Conservation (phyloP, 2,113 vertebrate species). For the Nerophis ophidion region DNA sequence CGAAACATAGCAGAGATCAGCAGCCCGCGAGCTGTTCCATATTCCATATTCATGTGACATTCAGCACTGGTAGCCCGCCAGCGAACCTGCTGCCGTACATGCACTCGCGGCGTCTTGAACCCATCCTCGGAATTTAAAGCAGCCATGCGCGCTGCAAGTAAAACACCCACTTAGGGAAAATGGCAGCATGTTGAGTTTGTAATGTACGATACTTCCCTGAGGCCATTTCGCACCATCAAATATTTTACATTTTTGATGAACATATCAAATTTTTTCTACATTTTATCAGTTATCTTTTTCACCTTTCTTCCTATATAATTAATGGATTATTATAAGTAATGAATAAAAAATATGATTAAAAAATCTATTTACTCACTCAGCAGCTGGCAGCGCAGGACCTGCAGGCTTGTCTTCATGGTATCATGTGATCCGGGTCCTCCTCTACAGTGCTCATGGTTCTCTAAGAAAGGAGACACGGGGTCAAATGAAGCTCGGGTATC, state of each 20-base stretch:
- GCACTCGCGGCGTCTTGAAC: slow-evolving; percentile 18
- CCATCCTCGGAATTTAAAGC: slow-evolving; percentile 40
- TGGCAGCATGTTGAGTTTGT: slow-evolving; percentile 6
- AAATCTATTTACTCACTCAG: slow-evolving; percentile 82
- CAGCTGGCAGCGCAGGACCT: slow-evolving; percentile 95
- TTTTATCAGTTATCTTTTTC: too few relatives aligned
- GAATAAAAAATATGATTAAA: background rate
- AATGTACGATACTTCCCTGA: background rate
- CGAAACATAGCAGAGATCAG: slow-evolving; percentile 37
- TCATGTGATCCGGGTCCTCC: slow-evolving; percentile 93
- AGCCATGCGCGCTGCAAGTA: background rate
- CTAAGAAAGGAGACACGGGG: slow-evolving; percentile 46
- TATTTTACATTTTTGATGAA: too few relatives aligned
- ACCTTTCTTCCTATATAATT: too few relatives aligned
- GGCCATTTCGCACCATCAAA: background rate
- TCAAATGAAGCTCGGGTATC: slow-evolving; percentile 20
- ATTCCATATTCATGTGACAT: slow-evolving; percentile 61
- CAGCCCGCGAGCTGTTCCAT: slow-evolving; percentile 31
- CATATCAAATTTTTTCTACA: too few relatives aligned
- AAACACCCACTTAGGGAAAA: background rate
- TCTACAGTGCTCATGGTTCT: slow-evolving; percentile 98
- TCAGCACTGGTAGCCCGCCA: slow-evolving; percentile 41
- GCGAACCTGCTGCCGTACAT: slow-evolving; percentile 13
- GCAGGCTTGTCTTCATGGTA: slow-evolving; percentile 99
- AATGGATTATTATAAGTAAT: too few relatives aligned